Percentiles rank a stretch among this genome's conserved stretches.
Evolutionary conservation across 2,888 invertebrate species (phyloP).

Genomic region (Nasonovia ribisnigri): DNA sequence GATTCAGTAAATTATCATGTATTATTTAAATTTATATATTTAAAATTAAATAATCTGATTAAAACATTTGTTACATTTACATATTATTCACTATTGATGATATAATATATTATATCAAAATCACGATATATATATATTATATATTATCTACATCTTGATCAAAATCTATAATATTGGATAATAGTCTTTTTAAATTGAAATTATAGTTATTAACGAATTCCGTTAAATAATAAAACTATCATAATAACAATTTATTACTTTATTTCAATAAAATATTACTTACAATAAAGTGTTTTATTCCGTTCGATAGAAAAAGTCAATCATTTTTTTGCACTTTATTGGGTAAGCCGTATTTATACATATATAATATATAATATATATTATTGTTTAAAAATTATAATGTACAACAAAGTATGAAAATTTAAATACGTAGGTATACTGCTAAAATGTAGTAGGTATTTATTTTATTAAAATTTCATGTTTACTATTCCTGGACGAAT

Average conservation of each 20-base stretch:
- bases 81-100: neutral
- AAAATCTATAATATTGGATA: neutral
- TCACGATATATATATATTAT: too few species aligned
- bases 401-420: neutral
- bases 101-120: neutral
- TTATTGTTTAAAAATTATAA: neutral
- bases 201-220: neutral
- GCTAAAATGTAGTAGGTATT: neutral
- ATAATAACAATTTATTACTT: neutral
- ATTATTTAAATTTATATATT: neutral
- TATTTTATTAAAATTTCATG: neutral
- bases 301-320: neutral
- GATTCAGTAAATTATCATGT: neutral
- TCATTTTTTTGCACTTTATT: neutral
- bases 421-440: neutral
- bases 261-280: too few species aligned
- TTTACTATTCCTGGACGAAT: neutral
- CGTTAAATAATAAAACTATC: neutral
- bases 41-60: neutral
- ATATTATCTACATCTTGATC: too few species aligned
- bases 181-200: neutral
- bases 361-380: neutral
- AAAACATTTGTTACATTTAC: neutral
- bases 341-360: neutral
- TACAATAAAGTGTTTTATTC: neutral